Conservation (phyloP, 2,113 vertebrate genomes). For the Oxyruncus cristatus region DNA sequence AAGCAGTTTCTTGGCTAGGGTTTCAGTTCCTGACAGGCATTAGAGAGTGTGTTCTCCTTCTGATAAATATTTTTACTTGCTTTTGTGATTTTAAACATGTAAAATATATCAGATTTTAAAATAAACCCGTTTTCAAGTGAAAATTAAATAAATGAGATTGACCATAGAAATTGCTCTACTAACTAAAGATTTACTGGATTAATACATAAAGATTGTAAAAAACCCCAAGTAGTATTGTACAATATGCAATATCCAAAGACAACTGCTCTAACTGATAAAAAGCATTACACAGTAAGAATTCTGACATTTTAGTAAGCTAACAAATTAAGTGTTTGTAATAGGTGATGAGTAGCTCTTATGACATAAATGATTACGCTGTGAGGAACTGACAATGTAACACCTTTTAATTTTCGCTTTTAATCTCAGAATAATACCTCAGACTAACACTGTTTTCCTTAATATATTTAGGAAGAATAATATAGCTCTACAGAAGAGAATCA, state of each 20-base stretch:
- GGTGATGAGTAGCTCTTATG: not conserved
- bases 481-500: not conserved
- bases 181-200: not conserved
- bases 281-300: fast-evolving
- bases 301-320: not conserved
- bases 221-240: fast-evolving
- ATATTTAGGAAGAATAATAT: not conserved
- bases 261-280: not conserved
- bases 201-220: not conserved
- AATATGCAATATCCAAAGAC: not conserved
- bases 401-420: not conserved
- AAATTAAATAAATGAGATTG: not conserved
- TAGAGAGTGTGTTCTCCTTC: not conserved
- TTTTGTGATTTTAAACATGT: not conserved
- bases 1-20: not conserved
- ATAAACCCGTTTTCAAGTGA: not conserved
- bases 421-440: not conserved
- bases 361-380: not conserved
- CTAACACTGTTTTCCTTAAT: not conserved
- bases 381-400: not conserved
- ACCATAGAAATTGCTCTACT: not conserved
- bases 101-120: not conserved
- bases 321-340: not conserved
- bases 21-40: not conserved
- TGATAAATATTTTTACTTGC: not conserved